Evolutionary conservation across 2,888 invertebrate species (phyloP).

Genomic region (Drosophila anomalata): DNA sequence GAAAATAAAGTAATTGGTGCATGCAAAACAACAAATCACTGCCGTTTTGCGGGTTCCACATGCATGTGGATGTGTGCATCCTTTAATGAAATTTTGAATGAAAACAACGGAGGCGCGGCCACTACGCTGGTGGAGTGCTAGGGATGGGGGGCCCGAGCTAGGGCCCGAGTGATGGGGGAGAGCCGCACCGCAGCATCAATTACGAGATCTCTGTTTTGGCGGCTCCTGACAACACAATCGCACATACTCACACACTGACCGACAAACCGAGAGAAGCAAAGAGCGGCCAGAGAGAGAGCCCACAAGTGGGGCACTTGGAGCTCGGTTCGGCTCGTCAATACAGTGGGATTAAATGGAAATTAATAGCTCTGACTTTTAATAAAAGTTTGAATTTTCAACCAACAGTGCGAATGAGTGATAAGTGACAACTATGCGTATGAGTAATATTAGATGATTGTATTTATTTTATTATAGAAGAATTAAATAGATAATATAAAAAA

Average conservation of each 20-base stretch:
- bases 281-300: slow-evolving; percentile 14
- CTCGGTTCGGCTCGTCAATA: neutral
- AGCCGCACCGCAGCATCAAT: slow-evolving; percentile 46
- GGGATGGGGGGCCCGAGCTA: slow-evolving; percentile 1
- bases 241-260: slow-evolving; percentile 13
- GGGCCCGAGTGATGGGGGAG: slow-evolving; percentile 34
- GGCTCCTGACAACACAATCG: slow-evolving; percentile 13
- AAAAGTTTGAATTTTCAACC: neutral
- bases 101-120: slow-evolving; percentile 45
- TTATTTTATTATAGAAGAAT: no score
- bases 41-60: neutral
- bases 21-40: slow-evolving; percentile 57
- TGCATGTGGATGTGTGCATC: slow-evolving; percentile 45
- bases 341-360: neutral
- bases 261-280: slow-evolving; percentile 10
- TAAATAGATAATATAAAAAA: neutral
- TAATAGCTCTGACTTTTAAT: neutral
- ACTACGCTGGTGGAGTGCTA: slow-evolving; percentile 7
- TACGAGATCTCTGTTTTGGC: slow-evolving; percentile 64
- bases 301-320: slow-evolving; percentile 59
- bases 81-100: slow-evolving; percentile 71
- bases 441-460: neutral
- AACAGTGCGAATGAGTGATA: neutral
- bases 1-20: slow-evolving; percentile 73
- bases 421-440: neutral